Evolutionary conservation across 2,888 invertebrate genomes (phyloP).

Genomic region (Ariolimax columbianus): DNA sequence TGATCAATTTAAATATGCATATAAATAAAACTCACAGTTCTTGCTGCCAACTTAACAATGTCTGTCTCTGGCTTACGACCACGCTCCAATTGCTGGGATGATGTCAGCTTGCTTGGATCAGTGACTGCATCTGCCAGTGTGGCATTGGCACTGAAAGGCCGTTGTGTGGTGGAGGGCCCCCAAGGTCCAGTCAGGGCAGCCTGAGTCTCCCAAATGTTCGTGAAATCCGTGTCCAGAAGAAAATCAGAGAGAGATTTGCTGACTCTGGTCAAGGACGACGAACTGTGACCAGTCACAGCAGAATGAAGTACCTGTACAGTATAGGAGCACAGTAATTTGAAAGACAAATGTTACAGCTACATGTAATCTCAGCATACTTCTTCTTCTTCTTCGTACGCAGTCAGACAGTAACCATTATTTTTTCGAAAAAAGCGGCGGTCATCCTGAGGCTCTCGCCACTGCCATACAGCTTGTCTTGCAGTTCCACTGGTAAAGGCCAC

Average conservation of each 20-base stretch:
- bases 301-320: conserved; percentile 76
- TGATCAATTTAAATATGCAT: neutral
- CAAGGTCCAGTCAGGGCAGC: neutral
- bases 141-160: conserved; percentile 47
- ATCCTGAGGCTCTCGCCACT: too few relatives aligned
- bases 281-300: conserved; percentile 77
- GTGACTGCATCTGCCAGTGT: conserved; percentile 48
- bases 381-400: too few relatives aligned
- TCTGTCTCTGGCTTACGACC: conserved; percentile 62
- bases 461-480: too few relatives aligned
- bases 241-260: conserved; percentile 68
- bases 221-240: conserved; percentile 68
- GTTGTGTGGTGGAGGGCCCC: conserved; percentile 14
- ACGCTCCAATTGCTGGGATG: conserved; percentile 39
- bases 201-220: conserved; percentile 58
- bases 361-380: too few relatives aligned
- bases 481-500: too few relatives aligned
- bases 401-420: too few relatives aligned
- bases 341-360: neutral
- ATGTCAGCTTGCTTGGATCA: conserved; percentile 41
- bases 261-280: conserved; percentile 67
- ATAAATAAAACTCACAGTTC: conserved; percentile 80
- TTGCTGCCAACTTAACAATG: conserved; percentile 81
- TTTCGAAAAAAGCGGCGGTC: too few relatives aligned
- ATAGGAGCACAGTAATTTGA: neutral